Conservation (phyloP, 2,888 invertebrate species). For the Drymonia ruficornis region DNA sequence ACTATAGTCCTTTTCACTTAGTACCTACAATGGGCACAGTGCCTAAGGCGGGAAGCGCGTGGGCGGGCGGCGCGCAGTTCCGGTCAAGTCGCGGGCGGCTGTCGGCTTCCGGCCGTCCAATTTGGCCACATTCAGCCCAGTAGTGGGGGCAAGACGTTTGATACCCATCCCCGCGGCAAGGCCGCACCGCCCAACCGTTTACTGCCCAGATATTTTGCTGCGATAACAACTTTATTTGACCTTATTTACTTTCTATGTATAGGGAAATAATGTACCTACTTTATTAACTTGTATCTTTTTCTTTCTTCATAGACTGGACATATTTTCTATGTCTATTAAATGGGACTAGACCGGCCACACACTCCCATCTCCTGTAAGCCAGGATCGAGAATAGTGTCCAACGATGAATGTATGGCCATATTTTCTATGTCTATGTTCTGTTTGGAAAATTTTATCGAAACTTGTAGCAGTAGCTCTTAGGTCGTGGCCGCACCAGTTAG, state of each 20-base stretch:
- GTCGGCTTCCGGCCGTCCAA: constrained; percentile 79
- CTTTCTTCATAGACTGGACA: no score
- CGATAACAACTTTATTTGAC: constrained; percentile 15
- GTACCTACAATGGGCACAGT: constrained; percentile 52
- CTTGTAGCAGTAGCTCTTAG: no score
- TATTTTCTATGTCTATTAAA: no score
- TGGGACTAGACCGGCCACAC: no score
- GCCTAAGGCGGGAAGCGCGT: constrained; percentile 61
- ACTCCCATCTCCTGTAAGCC: no score
- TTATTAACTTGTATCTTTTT: no score
- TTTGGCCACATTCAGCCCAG: constrained; percentile 80
- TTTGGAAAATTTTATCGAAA: no score
- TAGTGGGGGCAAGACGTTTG: constrained; percentile 69
- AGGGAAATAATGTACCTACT: background rate
- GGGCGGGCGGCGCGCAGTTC: constrained; percentile 71
- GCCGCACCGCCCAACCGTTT: constrained; percentile 10
- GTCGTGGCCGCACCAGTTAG: no score
- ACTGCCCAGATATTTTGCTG: constrained; percentile 15
- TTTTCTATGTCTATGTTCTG: no score
- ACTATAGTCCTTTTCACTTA: constrained; percentile 4
- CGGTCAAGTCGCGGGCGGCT: constrained; percentile 82
- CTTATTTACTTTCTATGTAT: background rate
- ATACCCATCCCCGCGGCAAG: constrained; percentile 44
- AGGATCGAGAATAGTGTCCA: no score
- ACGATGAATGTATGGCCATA: no score